Percentiles rank a stretch among this genome's conserved stretches.
Evolutionary conservation across 92 coral and sea anemone genomes (phyloP).

Genomic region (Plumapathes pennacea): DNA sequence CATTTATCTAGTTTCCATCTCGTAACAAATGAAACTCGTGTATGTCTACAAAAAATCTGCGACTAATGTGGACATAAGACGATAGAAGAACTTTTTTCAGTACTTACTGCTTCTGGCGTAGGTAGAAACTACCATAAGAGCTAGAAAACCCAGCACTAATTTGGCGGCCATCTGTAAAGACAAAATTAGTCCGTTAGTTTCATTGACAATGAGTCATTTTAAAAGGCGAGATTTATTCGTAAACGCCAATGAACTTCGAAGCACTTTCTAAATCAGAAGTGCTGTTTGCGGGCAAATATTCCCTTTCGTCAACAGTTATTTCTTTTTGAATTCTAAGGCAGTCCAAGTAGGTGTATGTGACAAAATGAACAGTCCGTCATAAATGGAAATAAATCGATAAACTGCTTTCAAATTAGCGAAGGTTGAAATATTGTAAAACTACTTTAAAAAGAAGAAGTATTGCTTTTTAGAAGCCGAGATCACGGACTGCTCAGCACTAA

Average conservation of each 20-base stretch:
- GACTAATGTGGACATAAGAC: too few relatives aligned
- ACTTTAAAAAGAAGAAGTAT: too few relatives aligned
- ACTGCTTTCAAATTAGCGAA: neutral
- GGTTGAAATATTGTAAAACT: neutral
- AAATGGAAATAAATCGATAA: neutral
- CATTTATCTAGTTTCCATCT: neutral
- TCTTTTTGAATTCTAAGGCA: too few relatives aligned
- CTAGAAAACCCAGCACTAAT: conserved; percentile 82
- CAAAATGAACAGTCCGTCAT: too few relatives aligned
- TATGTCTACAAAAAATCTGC: too few relatives aligned
- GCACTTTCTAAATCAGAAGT: neutral
- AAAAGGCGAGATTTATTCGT: neutral
- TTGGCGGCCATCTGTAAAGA: conserved; percentile 91
- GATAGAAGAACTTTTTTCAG: neutral
- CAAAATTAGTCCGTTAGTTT: too few relatives aligned
- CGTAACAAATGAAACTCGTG: neutral
- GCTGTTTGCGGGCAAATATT: too few relatives aligned
- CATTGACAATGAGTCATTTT: too few relatives aligned
- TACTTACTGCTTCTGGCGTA: conserved; percentile 94
- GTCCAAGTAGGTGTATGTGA: too few relatives aligned
- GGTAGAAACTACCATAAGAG: conserved; percentile 86
- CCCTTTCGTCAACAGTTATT: too few relatives aligned
- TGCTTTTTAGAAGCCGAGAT: too few relatives aligned
- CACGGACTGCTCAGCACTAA: too few relatives aligned
- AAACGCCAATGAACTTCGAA: neutral